Base-by-base conservation (phyloP, 2,797 vertebrate genomes). In the Gallinago solitaria region DNA sequence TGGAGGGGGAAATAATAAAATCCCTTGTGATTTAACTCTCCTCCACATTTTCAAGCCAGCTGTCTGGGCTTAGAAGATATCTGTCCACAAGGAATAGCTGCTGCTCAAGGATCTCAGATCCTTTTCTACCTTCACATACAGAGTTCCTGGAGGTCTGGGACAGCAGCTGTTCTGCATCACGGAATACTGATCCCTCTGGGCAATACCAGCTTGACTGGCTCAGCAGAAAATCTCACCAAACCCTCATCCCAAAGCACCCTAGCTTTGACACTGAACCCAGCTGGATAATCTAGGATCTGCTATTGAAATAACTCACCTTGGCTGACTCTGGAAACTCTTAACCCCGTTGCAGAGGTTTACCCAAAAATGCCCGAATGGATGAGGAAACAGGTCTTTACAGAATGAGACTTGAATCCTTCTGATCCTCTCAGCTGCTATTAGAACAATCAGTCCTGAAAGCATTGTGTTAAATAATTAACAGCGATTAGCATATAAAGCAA, bases 401-500 rank as follows among this genome's bases (percentile, higher is more conserved):
- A 75, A 48, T 3, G 20, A n/a, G 53, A 54, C 53, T 69, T 14
- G 5, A 61, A 30, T 50, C 48, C 25, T 50, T 57, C 37, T 56
- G 63, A 81, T 60, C 47, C 73, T 70, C 81, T 80, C 92, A 92
- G 74, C 84, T 91, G 69, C 90, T 63, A 32, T 33, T 75, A 70
- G 61, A 94, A 65, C 65, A 86, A 89, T 67, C 37, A 35, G 20
- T 70, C 81, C 83, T 79, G 47, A 89, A 83, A 93, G 81, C 83
- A n/a, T 1, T 53, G 65, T 51, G 69, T 63, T 83, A 92, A 93
- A 73, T 93, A 92, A 90, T 95, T 88, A 75, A 27, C 79, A 70
- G 35, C 19, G 21, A 88, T 89, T 77, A 93, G 75, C 78, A 92
- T 13, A 83, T 35, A 93, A 93, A 94, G 80, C 87, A 76, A 96